These are phyloP conservation scores for Crenichthys baileyi DNA, from an alignment of 2,797 vertebrate genomes.

Conservation along the genomic window DNA sequence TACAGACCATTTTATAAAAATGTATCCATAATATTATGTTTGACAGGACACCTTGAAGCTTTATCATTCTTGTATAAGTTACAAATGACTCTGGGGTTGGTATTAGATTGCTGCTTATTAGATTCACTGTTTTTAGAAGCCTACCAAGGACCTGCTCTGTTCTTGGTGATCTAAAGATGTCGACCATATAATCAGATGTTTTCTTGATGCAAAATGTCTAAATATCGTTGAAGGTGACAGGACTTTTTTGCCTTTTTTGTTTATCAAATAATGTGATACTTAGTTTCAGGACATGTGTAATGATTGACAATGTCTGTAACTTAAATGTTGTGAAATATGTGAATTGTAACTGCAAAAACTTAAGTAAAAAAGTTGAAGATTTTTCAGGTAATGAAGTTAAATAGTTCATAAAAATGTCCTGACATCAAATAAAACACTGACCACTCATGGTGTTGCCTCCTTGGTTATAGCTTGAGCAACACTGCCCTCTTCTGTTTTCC, in stretches of 20 bases:
- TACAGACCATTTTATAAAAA: not conserved
- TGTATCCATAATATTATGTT: not conserved
- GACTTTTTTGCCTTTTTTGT: too few relatives aligned
- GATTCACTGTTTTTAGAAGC: not conserved
- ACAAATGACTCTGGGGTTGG: not conserved
- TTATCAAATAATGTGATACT: not conserved
- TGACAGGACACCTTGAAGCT: not conserved
- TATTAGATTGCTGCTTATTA: not conserved
- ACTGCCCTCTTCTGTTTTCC: slow-evolving; percentile 71
- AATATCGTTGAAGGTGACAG: not conserved
- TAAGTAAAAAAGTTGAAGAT: not conserved
- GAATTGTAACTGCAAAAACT: not conserved
- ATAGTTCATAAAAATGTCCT: not conserved
- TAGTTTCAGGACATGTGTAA: not conserved
- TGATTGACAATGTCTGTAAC: not conserved
- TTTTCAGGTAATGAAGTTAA: not conserved
- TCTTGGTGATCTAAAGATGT: not conserved
- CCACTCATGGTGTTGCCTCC: not conserved
- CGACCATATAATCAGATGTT: too few relatives aligned
- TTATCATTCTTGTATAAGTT: not conserved
- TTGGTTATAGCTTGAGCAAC: slow-evolving; percentile 47
- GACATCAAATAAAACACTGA: not conserved
- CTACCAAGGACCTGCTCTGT: not conserved
- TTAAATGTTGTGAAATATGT: not conserved
- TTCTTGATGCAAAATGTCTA: not conserved